A percentile compares a stretch with the other conserved stretches of the same genome.
These are phyloP conservation scores for Epistrophella euchroma DNA, from an alignment of 2,888 invertebrate species.

Conservation along the genomic window DNA sequence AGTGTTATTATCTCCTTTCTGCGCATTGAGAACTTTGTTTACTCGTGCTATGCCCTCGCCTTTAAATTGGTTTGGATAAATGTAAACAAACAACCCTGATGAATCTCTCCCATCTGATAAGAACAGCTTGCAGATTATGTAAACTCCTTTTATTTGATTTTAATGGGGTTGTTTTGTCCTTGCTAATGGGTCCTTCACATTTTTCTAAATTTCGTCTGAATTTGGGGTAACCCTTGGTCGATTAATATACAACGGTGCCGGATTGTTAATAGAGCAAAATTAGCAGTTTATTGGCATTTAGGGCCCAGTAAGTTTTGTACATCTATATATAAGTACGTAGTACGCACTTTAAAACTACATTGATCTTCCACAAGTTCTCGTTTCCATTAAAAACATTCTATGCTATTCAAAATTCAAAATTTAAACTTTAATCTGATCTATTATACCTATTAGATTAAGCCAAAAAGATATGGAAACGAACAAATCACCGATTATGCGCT, in stretches of 20 bases:
- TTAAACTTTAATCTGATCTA: no score
- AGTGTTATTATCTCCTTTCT: conserved; percentile 38
- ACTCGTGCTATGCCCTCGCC: conserved; percentile 19
- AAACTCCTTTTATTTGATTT: conserved; percentile 32
- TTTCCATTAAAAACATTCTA: no score
- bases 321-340: no score
- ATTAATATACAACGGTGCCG: not conserved
- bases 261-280: no score
- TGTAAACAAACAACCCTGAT: conserved; percentile 56
- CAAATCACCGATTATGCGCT: no score
- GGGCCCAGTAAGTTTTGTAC: no score
- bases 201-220: conserved; percentile 65
- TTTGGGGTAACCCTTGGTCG: conserved; percentile 3
- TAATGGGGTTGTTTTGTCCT: conserved; percentile 81
- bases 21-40: conserved; percentile 20
- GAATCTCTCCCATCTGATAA: conserved; percentile 62
- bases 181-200: conserved; percentile 81
- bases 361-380: no score
- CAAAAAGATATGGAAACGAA: no score
- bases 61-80: conserved; percentile 48
- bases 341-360: no score
- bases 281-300: no score
- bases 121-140: conserved; percentile 56
- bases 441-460: no score
- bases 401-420: no score